Percentiles rank a stretch among this genome's conserved stretches.
Conservation (phyloP, 2,797 vertebrate species). For the Furcifer pardalis region DNA sequence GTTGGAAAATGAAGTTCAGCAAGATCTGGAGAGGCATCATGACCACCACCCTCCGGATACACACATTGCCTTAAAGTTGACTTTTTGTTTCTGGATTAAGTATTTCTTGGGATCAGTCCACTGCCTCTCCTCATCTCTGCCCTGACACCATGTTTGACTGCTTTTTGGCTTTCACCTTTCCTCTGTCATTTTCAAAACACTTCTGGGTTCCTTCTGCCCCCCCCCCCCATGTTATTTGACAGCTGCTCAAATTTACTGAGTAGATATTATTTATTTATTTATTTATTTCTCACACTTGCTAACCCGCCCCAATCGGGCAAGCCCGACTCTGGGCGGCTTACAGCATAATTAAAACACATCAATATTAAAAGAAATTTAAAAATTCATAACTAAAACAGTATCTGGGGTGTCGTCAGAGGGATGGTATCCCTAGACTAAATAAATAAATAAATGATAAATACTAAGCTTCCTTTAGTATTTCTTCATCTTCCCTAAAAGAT, state of each 20-base stretch:
- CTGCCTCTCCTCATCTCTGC: not conserved
- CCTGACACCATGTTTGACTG: constrained; percentile 12
- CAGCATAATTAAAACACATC: too few relatives aligned
- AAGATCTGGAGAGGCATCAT: not conserved
- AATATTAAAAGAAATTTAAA: too few relatives aligned
- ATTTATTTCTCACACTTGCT: too few relatives aligned
- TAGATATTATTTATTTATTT: too few relatives aligned
- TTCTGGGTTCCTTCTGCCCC: constrained; percentile 28
- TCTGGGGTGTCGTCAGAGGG: too few relatives aligned
- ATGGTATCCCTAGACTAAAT: too few relatives aligned
- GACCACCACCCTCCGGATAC: too few relatives aligned
- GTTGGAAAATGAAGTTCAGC: not conserved
- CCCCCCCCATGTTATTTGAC: constrained; percentile 2
- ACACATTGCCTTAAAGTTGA: not conserved
- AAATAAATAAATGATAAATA: too few relatives aligned
- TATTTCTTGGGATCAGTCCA: constrained; percentile 10
- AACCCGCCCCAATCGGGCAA: too few relatives aligned
- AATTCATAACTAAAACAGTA: too few relatives aligned
- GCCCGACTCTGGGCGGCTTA: too few relatives aligned
- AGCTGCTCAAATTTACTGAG: constrained; percentile 58
- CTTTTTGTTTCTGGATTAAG: constrained; percentile 8
- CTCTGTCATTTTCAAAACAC: not conserved
- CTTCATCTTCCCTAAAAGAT: constrained; percentile 43
- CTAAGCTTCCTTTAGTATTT: constrained; percentile 39
- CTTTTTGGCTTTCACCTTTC: constrained; percentile 2